Base-by-base conservation (phyloP, 2,113 vertebrate genomes). In the Lagenorhynchus albirostris region DNA sequence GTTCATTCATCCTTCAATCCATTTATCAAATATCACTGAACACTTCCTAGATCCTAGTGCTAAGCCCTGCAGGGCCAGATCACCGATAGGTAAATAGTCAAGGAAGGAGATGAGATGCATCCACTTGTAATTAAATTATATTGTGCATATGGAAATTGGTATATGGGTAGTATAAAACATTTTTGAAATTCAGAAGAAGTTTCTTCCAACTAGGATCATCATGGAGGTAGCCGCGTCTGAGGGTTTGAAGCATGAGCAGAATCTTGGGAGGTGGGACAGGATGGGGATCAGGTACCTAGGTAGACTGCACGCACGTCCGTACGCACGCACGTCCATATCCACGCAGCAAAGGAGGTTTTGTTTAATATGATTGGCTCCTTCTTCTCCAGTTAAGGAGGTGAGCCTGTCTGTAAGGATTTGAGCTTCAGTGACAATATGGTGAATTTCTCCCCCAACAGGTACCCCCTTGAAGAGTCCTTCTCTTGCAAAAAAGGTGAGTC, bases 401-500 rank as follows among this genome's bases (percentile, higher is more conserved):
- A 80, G 60, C 41, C 70, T 93, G 0, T 62, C 94, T 65, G 70
- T 21, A 58, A 65, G 74, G 53, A 81, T 41, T 67, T 82, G 31
- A 83, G 82, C 17, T 68, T 83, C 18, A 7, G 70, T 65, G 63
- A 97, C 36, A 21, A 0, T 62, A 44, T 79, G 87, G 60, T 73
- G 1, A 44, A 77, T 73, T 96, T 96, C 67, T 94, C 14, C 50
- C 1, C 74, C n/a, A 89, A 93, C 97, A 99, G 99, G 99, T 70
- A 94, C 98, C 36, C 98, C 99, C 82, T 98, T 99, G 91, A 99
- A 99, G 98, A 99, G 98, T 74, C 98, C 99, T 1, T 99, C 98
- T 87, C 98, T 99, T 47, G 97, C 97, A 36, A 98, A 98, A 97
- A 99, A 99, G 98, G 98, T 99, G 67, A 99, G 99, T 95, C 99